Evolutionary conservation across 2,113 vertebrate species (phyloP).

Genomic region (Haemorhous mexicanus): DNA sequence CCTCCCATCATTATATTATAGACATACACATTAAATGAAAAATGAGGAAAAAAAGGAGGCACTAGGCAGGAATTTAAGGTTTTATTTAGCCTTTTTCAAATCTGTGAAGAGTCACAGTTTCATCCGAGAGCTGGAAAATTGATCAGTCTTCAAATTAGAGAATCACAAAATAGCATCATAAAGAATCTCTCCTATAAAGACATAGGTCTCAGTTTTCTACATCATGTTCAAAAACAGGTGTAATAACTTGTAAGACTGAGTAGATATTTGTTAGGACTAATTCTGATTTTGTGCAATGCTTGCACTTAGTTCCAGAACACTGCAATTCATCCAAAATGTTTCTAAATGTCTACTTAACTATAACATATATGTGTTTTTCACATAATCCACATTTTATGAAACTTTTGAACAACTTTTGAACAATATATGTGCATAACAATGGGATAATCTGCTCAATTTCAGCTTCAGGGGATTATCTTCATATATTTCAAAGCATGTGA

Average conservation of each 20-base stretch:
- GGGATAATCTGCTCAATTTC: not conserved
- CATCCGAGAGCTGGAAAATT: not conserved
- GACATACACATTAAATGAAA: not conserved
- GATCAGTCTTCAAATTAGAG: not conserved
- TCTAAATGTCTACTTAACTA: not conserved
- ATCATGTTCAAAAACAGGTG: not conserved
- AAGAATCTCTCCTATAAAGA: not conserved
- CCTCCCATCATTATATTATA: not conserved
- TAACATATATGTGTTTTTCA: not conserved
- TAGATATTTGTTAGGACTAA: not conserved
- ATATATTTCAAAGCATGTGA: not conserved
- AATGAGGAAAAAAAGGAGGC: not conserved
- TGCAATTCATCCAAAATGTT: not conserved
- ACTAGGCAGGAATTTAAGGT: not conserved
- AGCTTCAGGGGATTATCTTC: not conserved
- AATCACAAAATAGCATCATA: not conserved
- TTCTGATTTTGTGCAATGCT: not conserved
- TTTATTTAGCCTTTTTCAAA: not conserved
- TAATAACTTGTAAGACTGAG: not conserved
- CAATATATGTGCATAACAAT: not conserved
- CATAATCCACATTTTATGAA: not conserved
- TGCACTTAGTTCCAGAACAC: not conserved
- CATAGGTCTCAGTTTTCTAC: not conserved
- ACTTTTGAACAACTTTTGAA: not conserved
- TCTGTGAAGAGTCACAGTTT: not conserved